Evolutionary conservation across 2,888 invertebrate genomes (phyloP), one percentile per base, ranked within the genome.

Genomic region (Gortyna flavago): DNA sequence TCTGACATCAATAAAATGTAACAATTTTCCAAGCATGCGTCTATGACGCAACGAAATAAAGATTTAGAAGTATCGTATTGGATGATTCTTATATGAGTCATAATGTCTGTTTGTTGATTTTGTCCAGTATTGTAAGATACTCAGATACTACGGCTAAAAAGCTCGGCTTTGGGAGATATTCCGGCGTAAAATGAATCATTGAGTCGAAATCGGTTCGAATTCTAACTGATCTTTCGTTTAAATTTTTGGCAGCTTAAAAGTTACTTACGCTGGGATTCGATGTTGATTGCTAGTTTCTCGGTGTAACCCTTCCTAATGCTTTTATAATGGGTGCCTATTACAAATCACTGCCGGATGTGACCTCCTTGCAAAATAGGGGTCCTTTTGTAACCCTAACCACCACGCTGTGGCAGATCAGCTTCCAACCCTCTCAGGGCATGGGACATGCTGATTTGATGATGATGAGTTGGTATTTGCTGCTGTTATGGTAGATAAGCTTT

Each of bases 1-100:
- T 88, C 85, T 85, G 87, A 88, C 88, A 89, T 89, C 88, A 89
- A 91, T 92, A 90, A 91, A 69, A 91, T 87, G 87, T 89, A 86
- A 89, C 85, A 86, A 87, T 87, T 88, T 84, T 86, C 86, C 87
- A 92, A 90, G 91, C 91, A 92, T 92, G 93, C 91, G 92, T 93
- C n/a, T n/a, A 89, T 90, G 91, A 90, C 92, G 92, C 91, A 90
- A 93, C 86, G 13, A 66, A 72, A 77, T 83, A 74, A 85, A 81
- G 69, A 83, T 79, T 71, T 79, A 70, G 71, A 77, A 73, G 57
- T 59, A 73, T n/a, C 65, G 67, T 71, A 66, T 76, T 25, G 76
- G 73, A 84, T 75, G 68, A 35, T 75, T 75, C 51, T 29, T 25
- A 74, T 35, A 69, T 88, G 83, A 87, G 68, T 88, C 81, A 88